Evolutionary conservation across 2,888 invertebrate species (phyloP).

Genomic region (Sepioteuthis lessoniana): DNA sequence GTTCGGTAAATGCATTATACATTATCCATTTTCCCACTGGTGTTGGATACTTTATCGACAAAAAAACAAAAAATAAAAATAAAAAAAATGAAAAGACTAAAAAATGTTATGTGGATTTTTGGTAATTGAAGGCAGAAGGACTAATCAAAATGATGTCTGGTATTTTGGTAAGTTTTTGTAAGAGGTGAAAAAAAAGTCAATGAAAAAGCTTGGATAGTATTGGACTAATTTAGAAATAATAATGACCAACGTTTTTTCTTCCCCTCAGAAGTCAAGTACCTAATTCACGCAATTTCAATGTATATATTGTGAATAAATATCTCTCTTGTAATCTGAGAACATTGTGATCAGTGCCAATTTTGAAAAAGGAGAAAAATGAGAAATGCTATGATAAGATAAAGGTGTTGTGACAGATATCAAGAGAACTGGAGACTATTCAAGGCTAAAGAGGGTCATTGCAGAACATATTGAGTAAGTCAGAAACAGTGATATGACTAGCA

Average conservation of each 20-base stretch:
- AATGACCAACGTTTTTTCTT: neutral
- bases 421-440: neutral
- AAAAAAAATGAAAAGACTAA: neutral
- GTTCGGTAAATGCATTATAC: neutral
- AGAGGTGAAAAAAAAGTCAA: neutral
- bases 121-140: neutral
- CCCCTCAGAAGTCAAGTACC: neutral
- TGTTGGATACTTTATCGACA: neutral
- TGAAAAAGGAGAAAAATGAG: neutral
- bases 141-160: neutral
- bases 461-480: neutral
- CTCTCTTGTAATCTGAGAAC: neutral
- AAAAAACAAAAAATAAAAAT: neutral
- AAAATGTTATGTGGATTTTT: neutral
- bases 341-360: neutral
- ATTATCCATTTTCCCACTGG: neutral
- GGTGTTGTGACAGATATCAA: neutral
- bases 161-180: neutral
- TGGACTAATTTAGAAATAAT: neutral
- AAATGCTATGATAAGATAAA: neutral
- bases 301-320: constrained; percentile 4
- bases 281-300: constrained; percentile 13
- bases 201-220: too few species aligned
- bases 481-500: neutral
- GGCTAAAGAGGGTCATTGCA: neutral